Conservation (phyloP, 1,140 invertebrate genomes). For the Drosophila novamexicana region DNA sequence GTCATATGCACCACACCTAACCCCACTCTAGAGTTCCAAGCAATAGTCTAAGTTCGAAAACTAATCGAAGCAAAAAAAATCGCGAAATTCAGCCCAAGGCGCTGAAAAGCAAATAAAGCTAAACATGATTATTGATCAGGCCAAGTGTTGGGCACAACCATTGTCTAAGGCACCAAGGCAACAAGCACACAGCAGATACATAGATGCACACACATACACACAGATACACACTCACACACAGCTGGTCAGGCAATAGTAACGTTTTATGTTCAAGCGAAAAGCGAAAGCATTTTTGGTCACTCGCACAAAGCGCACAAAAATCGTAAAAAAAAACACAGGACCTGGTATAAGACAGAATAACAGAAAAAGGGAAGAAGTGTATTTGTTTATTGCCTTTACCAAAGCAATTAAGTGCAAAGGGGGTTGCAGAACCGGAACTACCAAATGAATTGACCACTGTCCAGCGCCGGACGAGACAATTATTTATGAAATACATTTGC, state of each 20-base stretch:
- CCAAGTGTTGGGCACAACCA: slow-evolving; percentile 43
- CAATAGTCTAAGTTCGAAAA: slow-evolving; percentile 18
- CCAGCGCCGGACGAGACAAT: slow-evolving; percentile 48
- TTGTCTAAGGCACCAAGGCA: slow-evolving; percentile 22
- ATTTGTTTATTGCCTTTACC: slow-evolving; percentile 57
- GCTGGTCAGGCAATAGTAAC: slow-evolving; percentile 42
- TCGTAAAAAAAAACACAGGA: slow-evolving; percentile 17
- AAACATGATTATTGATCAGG: slow-evolving; percentile 52
- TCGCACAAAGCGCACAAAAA: slow-evolving; percentile 4
- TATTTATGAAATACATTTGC: slow-evolving; percentile 61
- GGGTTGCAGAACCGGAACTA: slow-evolving; percentile 37
- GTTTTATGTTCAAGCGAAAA: slow-evolving; percentile 47
- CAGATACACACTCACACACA: neutral
- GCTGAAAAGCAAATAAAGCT: slow-evolving; percentile 45
- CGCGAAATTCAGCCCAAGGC: slow-evolving; percentile 23
- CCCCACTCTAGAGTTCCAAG: slow-evolving; percentile 23
- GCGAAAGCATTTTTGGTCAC: slow-evolving; percentile 53
- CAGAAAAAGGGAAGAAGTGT: slow-evolving; percentile 5
- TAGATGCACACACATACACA: neutral
- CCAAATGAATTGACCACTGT: slow-evolving; percentile 44
- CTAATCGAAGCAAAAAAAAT: slow-evolving; percentile 36
- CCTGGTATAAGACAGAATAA: neutral
- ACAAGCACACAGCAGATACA: neutral
- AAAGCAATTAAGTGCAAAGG: slow-evolving; percentile 47
- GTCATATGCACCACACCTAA: slow-evolving; percentile 45